Base-by-base conservation (phyloP, 2,113 vertebrate genomes). In the Bufo gargarizans region DNA sequence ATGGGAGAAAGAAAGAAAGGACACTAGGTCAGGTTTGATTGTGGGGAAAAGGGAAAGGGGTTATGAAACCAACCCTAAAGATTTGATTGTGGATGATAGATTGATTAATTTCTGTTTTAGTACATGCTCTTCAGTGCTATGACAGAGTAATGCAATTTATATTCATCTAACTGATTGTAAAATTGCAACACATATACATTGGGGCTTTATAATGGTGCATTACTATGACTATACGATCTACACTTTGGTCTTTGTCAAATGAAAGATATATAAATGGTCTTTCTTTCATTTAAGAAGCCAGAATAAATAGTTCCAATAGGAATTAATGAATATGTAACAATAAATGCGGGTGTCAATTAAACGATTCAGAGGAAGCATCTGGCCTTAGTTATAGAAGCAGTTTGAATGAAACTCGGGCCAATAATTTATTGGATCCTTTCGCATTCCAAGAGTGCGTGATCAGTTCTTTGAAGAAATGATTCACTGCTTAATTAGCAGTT, bases 401-500 rank as follows among this genome's bases (percentile, higher is more conserved):
- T 72, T 82, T 83, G 33, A 82, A 3, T 12, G 47, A 76, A 77
- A 84, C 45, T 17, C 14, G 16, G 80, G 80, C 80, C 87, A 77
- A 83, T 88, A 77, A 84, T 77, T 88, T 88, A 88, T 88, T 88
- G 80, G 87, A 88, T 74, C 56, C 33, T 74, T 67, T 83, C 14
- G 55, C 71, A 88, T 77, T 77, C 71, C 86, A 82, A 82, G 61
- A 78, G 84, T 85, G 61, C 87, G 61, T 83, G 65, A 77, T 88
- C 47, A 4, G 43, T 77, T 71, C 88, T 86, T 86, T 59, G 58
- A 67, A 86, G 61, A 58, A 72, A 89, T 80, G 77, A 72, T 58
- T 89, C 59, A 86, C 59, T 86, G 61, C 83, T 84, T 79, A 83
- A 88, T 88, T 88, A 88, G 87, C 87, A 88, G 58, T 81, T 88